Conservation (phyloP, 2,797 vertebrate genomes). For the Telmatherina bonti region DNA sequence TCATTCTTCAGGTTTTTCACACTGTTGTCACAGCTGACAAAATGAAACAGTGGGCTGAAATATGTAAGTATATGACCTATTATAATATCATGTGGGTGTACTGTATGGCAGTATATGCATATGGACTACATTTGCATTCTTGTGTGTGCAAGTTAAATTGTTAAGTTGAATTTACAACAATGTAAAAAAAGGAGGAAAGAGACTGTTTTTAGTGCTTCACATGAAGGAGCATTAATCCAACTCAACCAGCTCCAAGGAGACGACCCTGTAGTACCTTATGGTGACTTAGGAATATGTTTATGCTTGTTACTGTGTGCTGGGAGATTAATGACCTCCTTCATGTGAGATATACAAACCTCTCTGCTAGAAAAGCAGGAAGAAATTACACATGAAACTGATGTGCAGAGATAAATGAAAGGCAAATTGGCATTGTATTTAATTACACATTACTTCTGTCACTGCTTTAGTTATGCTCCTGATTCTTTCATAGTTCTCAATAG, state of each 20-base stretch:
- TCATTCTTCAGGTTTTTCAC: conserved; percentile 10
- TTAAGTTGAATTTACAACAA: conserved; percentile 57
- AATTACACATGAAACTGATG: conserved; percentile 48
- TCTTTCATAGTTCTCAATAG: conserved; percentile 57
- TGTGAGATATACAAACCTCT: conserved; percentile 39
- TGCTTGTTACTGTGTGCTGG: conserved; percentile 62
- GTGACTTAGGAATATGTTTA: conserved; percentile 74
- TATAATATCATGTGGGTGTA: conserved; percentile 2
- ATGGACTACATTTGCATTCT: conserved; percentile 18
- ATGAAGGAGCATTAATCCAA: conserved; percentile 73
- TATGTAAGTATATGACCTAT: conserved; percentile 8
- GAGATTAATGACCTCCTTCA: conserved; percentile 71
- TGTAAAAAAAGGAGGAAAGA: conserved; percentile 34
- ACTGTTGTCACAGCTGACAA: conserved; percentile 17
- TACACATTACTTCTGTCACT: conserved; percentile 69
- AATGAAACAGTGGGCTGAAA: conserved; percentile 13
- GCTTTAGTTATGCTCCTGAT: conserved; percentile 67
- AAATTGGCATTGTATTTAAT: conserved; percentile 74
- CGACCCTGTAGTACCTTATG: conserved; percentile 70
- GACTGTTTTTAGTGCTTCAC: conserved; percentile 62
- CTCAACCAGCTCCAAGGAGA: conserved; percentile 69
- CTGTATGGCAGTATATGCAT: conserved; percentile 31
- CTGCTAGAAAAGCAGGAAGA: conserved; percentile 33
- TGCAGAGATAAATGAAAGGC: conserved; percentile 67
- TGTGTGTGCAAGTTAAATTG: conserved; percentile 41